phyloP scores from a whole-genome alignment of 2,888 invertebrate genomes.

The Limnephilus rhombicus region DNA sequence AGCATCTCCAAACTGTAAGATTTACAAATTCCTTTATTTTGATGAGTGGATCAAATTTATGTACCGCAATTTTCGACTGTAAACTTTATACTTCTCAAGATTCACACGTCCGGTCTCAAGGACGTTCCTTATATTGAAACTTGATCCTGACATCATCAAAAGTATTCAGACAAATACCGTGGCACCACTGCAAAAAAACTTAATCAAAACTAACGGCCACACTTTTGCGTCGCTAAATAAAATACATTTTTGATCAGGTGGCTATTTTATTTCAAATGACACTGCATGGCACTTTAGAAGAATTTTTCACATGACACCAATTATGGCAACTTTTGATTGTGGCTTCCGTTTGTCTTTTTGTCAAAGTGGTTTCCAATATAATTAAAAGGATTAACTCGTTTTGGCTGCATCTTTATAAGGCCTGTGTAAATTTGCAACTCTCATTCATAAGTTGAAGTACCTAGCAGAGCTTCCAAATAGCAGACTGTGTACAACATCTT shows the following conservation, averaged over 20 bases:
- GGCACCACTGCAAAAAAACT: background rate
- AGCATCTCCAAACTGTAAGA: background rate
- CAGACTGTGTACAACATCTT: background rate
- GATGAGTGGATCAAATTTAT: background rate
- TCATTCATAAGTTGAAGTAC: conserved; percentile 13
- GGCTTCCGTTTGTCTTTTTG: background rate
- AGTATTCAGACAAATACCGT: background rate
- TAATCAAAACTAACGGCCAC: background rate
- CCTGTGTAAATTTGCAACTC: background rate
- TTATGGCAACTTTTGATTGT: background rate
- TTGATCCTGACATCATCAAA: conserved; percentile 45
- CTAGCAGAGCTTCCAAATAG: background rate
- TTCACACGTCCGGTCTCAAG: conserved; percentile 39
- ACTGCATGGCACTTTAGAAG: background rate
- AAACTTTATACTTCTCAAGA: background rate
- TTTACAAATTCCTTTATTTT: background rate
- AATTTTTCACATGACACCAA: background rate
- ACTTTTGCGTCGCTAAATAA: background rate
- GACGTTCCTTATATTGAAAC: conserved; percentile 52
- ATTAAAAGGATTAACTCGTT: background rate
- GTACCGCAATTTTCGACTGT: background rate
- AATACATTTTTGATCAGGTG: background rate
- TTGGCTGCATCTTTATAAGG: conserved; percentile 24
- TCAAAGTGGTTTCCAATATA: background rate
- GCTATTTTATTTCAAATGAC: background rate